Evolutionary conservation across 2,888 invertebrate species (phyloP).

Genomic region (Sesamia inferens): DNA sequence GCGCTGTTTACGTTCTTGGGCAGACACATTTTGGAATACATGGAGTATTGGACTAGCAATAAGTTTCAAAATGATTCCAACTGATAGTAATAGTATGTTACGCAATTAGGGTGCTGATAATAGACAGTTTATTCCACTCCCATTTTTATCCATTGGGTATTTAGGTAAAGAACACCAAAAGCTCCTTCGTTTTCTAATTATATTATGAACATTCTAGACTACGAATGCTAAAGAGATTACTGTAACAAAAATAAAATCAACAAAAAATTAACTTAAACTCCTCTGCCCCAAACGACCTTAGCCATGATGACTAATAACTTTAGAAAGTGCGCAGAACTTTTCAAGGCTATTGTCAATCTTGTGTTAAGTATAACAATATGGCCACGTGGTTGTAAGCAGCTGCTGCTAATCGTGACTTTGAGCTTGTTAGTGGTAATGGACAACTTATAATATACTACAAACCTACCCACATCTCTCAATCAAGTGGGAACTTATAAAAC

Average conservation of each 20-base stretch:
- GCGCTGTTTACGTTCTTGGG: no score
- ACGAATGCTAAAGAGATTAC: background rate
- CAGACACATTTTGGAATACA: no score
- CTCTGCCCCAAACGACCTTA: conserved; percentile 29
- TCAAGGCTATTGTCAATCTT: conserved; percentile 49
- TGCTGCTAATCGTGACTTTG: conserved; percentile 39
- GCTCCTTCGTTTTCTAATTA: background rate
- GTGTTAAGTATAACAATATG: conserved; percentile 35
- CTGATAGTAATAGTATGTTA: no score
- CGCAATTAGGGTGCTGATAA: no score
- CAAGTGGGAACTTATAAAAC: background rate
- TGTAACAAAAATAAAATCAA: background rate
- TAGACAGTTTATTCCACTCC: no score
- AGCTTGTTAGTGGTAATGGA: conserved; percentile 3
- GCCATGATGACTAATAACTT: conserved; percentile 33
- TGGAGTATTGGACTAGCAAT: no score
- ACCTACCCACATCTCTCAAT: background rate
- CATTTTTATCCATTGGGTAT: no score
- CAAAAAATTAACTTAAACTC: background rate
- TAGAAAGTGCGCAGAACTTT: conserved; percentile 45
- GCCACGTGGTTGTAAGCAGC: conserved; percentile 42
- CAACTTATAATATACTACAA: conserved; percentile 4
- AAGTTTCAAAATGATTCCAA: no score
- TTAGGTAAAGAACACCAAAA: no score
- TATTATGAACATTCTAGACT: background rate